phyloP scores from a whole-genome alignment of 64 coral and sea anemone genomes.

The Astreopora myriophthalma region DNA sequence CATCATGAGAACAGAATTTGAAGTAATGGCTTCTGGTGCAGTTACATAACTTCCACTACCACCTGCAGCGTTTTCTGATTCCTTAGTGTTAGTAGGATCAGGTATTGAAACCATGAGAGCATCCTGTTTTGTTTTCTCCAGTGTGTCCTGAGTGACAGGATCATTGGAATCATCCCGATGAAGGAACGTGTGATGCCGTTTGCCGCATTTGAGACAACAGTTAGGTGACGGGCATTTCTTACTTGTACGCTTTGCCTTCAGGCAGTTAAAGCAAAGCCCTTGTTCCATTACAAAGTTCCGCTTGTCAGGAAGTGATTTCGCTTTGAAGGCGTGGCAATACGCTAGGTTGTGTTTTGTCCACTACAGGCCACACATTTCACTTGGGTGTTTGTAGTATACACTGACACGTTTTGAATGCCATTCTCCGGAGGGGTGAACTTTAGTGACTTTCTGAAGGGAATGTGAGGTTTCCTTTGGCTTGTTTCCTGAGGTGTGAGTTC shows the following conservation, averaged over 20 bases:
- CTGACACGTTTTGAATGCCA: background rate
- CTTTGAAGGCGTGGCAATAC: constrained; percentile 54
- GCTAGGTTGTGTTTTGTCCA: background rate
- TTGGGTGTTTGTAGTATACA: background rate
- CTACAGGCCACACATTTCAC: background rate
- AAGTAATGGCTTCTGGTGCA: background rate
- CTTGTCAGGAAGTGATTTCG: constrained; percentile 41
- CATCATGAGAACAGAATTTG: constrained; percentile 36
- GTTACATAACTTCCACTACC: background rate
- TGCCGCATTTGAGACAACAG: constrained; percentile 26
- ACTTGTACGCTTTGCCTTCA: constrained; percentile 9
- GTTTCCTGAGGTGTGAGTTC: background rate
- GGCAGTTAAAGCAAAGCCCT: constrained; percentile 52
- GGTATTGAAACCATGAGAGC: constrained; percentile 3
- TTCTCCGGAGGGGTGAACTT: background rate
- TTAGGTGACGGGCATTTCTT: constrained; percentile 49
- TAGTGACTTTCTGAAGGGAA: background rate
- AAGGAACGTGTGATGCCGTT: constrained; percentile 49
- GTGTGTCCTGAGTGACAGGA: background rate
- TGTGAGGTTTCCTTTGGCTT: background rate
- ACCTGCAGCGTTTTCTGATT: background rate
- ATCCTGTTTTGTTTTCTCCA: background rate
- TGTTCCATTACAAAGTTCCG: constrained; percentile 35
- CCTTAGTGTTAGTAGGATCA: background rate
- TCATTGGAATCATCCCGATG: constrained; percentile 33